Evolutionary conservation across 2,888 invertebrate species (phyloP).

Genomic region (Marronus borbonicus): DNA sequence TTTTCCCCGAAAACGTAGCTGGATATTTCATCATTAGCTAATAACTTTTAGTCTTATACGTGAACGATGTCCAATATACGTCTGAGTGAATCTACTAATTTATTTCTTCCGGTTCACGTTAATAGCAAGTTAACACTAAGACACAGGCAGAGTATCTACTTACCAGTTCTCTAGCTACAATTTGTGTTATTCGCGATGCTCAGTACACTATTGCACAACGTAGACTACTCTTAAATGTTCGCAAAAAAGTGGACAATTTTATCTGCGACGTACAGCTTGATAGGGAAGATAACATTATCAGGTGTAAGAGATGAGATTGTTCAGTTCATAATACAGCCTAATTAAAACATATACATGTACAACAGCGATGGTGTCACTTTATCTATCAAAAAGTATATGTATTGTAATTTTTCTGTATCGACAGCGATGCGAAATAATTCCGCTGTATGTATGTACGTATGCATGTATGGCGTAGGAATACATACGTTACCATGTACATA

Average conservation of each 20-base stretch:
- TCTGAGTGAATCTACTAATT: too few species aligned
- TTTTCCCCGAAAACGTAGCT: too few species aligned
- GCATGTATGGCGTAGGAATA: too few species aligned
- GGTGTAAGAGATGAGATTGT: slow-evolving; percentile 15
- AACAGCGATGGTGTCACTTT: background rate
- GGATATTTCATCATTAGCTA: too few species aligned
- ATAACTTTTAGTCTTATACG: too few species aligned
- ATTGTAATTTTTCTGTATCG: slow-evolving; percentile 13
- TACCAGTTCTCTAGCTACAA: background rate
- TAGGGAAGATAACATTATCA: slow-evolving; percentile 21
- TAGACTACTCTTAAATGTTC: background rate
- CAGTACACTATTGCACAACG: background rate
- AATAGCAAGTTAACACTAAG: too few species aligned
- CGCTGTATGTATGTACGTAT: too few species aligned
- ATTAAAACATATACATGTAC: slow-evolving; percentile 13
- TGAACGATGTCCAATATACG: too few species aligned
- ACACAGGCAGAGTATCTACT: background rate
- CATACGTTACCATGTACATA: too few species aligned
- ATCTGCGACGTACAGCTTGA: background rate
- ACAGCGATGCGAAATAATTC: background rate
- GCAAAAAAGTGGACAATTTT: slow-evolving; percentile 7
- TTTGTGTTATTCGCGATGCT: background rate
- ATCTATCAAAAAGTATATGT: background rate
- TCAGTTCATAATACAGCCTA: background rate
- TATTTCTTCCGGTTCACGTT: too few species aligned